phyloP scores from a whole-genome alignment of 2,888 invertebrate genomes.

The Andrena hattorfiana region DNA sequence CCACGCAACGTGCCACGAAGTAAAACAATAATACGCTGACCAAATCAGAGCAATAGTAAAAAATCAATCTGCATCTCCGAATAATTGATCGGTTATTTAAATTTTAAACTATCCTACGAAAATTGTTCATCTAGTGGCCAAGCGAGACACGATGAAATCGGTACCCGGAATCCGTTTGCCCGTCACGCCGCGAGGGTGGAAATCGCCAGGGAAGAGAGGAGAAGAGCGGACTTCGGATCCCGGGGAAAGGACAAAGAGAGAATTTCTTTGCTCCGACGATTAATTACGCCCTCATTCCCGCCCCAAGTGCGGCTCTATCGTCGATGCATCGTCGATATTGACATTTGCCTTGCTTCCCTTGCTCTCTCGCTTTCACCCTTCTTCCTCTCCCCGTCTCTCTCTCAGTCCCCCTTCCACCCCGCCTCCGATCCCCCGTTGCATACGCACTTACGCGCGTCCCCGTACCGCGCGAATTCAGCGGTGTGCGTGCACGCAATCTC shows the following conservation, averaged over 20 bases:
- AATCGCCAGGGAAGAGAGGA: not conserved
- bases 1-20: too few species aligned
- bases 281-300: slow-evolving; percentile 84
- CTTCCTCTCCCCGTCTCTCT: slow-evolving; percentile 7
- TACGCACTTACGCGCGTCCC: not conserved
- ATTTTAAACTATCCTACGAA: too few species aligned
- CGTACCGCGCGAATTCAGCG: slow-evolving; percentile 1
- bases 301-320: slow-evolving; percentile 73
- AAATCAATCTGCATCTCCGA: too few species aligned
- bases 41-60: too few species aligned
- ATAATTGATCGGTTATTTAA: too few species aligned
- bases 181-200: not conserved
- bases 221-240: slow-evolving; percentile 18
- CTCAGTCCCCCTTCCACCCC: not conserved
- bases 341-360: slow-evolving; percentile 81
- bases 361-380: slow-evolving; percentile 53
- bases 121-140: too few species aligned
- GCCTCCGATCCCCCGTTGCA: not conserved
- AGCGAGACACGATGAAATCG: not conserved
- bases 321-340: slow-evolving; percentile 80
- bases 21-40: too few species aligned
- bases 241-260: slow-evolving; percentile 57
- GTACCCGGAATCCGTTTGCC: not conserved
- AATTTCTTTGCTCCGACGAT: slow-evolving; percentile 78
- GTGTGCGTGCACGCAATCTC: slow-evolving; percentile 37